Base-by-base conservation (phyloP, 2,888 invertebrate species). In the Hydraecia micacea region DNA sequence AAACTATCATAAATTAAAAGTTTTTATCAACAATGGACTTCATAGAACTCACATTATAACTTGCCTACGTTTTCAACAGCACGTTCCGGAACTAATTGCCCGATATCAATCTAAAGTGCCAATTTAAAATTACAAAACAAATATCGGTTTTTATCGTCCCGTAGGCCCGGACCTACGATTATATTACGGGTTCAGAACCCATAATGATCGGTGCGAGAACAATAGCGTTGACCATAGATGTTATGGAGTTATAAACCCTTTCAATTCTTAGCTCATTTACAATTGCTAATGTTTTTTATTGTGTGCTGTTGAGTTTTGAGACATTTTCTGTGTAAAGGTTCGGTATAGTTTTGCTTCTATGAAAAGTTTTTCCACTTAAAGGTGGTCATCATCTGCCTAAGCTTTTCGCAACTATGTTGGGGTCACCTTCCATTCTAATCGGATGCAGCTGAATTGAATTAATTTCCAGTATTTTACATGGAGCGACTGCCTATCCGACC, bases 251-350 rank as follows among this genome's bases (percentile, higher is more conserved):
- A 83, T 80, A 79, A 80, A 82, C 65, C 79, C 39, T 86, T 88
- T 79, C 73, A 77, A 86, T 83, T 72, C 75, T 85, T 80, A 85
- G 58, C 71, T 87, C 82, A 87, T 87, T 87, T 79, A 80, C 79
- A 83, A 85, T 87, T 71, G 89, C 83, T 85, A 77, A 80, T 79
- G 75, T 85, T 88, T 82, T 86, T 83, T 87, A 77, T 73, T 80
- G 66, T 75, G 65, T 39, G 42, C 67, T 46, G 65, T 71, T 75
- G 73, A 52, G 32, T 67, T 78, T 73, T 74, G 62, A 52, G 55
- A 42, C 39, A 11, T 78, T 68, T 39, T 58, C 55, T 66, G 8
- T 42, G 3, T 0, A 13, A 70, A 21, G 89, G 87, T 87, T 87
- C 87, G 36, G 89, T 80, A 88, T 73, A 60, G 46, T 60, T 68